Evolutionary conservation across 2,797 vertebrate species (phyloP).

Genomic region (Myotis planiceps): DNA sequence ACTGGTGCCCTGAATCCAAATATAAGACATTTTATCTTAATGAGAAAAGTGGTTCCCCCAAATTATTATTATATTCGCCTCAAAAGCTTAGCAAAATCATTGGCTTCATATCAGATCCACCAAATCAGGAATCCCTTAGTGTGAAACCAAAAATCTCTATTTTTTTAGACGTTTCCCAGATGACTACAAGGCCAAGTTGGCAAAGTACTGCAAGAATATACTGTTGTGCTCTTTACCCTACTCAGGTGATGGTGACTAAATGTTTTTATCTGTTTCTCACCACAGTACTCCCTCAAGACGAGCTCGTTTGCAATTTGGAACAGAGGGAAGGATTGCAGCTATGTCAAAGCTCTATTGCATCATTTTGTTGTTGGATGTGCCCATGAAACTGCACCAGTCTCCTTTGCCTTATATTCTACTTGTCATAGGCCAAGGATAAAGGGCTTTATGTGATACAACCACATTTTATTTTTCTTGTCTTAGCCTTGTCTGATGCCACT

Average conservation of each 20-base stretch:
- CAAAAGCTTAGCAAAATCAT: neutral
- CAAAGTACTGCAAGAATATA: neutral
- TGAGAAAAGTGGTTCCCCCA: slow-evolving; percentile 21
- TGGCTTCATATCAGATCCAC: neutral
- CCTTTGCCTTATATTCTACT: slow-evolving; percentile 73
- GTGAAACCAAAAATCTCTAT: neutral
- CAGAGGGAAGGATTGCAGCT: slow-evolving; percentile 68
- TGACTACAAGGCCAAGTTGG: slow-evolving; percentile 10
- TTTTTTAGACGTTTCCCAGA: neutral
- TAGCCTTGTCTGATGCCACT: neutral
- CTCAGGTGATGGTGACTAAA: slow-evolving; percentile 70
- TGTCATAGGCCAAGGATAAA: slow-evolving; percentile 47
- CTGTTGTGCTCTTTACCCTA: slow-evolving; percentile 53
- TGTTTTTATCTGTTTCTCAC: slow-evolving; percentile 59
- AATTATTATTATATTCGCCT: neutral
- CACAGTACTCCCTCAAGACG: slow-evolving; percentile 61
- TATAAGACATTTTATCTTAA: neutral
- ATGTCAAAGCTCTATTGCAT: slow-evolving; percentile 68
- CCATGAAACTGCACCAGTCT: slow-evolving; percentile 3
- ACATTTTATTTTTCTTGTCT: neutral
- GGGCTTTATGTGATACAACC: neutral
- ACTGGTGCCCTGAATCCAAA: neutral
- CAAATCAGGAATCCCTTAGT: neutral
- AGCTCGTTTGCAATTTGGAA: slow-evolving; percentile 58
- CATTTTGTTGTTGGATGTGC: slow-evolving; percentile 51